A percentile compares a stretch with the other conserved stretches of the same genome.
Evolutionary conservation across 2,113 vertebrate genomes (phyloP).

Genomic region (Pelmatolapia mariae): DNA sequence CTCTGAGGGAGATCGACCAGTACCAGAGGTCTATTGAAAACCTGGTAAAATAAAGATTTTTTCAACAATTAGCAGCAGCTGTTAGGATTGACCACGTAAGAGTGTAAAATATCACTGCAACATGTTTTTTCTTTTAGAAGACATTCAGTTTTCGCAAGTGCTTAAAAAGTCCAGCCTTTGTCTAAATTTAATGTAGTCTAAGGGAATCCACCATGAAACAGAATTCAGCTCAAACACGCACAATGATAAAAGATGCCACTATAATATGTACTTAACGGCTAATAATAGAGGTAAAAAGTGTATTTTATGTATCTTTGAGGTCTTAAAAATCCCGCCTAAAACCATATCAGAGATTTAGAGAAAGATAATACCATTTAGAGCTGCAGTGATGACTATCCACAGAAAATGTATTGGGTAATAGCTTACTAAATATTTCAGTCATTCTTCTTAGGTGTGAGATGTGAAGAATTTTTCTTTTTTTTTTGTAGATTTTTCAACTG

Average conservation of each 20-base stretch:
- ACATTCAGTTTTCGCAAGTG: background rate
- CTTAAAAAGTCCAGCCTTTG: background rate
- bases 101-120: background rate
- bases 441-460: background rate
- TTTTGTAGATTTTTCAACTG: background rate
- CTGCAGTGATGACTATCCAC: background rate
- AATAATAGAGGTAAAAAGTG: background rate
- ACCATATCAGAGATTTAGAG: background rate
- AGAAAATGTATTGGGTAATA: background rate
- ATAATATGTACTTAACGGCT: background rate
- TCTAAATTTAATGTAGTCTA: background rate
- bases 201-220: background rate
- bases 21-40: conserved; percentile 95
- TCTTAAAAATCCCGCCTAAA: background rate
- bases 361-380: background rate
- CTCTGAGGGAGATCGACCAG: conserved; percentile 88
- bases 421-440: background rate
- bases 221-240: background rate
- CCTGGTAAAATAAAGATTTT: conserved; percentile 71
- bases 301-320: background rate
- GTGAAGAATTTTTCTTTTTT: background rate
- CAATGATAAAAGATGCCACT: background rate
- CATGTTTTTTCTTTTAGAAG: background rate
- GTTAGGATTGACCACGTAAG: background rate
- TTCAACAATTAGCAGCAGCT: background rate